Evolutionary conservation across 2,797 vertebrate species (phyloP).

Genomic region (Peromyscus attwateri): DNA sequence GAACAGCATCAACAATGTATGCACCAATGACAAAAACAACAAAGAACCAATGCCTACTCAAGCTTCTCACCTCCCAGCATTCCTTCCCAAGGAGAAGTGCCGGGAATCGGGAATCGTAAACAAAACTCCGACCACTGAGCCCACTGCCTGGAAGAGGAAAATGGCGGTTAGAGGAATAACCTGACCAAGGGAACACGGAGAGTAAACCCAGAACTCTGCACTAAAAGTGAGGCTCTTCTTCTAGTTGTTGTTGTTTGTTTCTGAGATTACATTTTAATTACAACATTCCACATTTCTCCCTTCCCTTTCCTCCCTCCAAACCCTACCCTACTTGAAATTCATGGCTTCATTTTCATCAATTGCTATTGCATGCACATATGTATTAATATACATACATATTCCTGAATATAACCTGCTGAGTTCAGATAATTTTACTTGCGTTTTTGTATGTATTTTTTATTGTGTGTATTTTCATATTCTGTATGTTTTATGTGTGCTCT

Average conservation of each 20-base stretch:
- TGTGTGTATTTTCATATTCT: not conserved
- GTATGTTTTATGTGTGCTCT: not conserved
- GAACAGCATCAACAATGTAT: not conserved
- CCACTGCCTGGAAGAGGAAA: not conserved
- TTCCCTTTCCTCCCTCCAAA: not conserved
- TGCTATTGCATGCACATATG: not conserved
- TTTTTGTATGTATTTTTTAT: not conserved
- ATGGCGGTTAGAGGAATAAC: not conserved
- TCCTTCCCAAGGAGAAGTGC: conserved; percentile 15
- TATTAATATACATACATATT: not conserved
- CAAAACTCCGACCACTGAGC: not conserved
- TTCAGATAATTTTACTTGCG: not conserved
- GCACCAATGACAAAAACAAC: not conserved
- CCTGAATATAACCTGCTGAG: not conserved
- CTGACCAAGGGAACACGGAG: not conserved
- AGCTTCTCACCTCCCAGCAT: not conserved
- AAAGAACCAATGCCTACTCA: not conserved
- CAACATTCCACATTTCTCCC: too few relatives aligned
- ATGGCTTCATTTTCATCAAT: not conserved
- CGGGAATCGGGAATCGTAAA: not conserved
- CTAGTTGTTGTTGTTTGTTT: not conserved
- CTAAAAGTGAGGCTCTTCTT: not conserved
- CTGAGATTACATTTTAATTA: not conserved
- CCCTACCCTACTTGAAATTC: not conserved
- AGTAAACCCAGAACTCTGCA: not conserved